Conservation (phyloP, 1,140 invertebrate genomes). For the Apis dorsata region DNA sequence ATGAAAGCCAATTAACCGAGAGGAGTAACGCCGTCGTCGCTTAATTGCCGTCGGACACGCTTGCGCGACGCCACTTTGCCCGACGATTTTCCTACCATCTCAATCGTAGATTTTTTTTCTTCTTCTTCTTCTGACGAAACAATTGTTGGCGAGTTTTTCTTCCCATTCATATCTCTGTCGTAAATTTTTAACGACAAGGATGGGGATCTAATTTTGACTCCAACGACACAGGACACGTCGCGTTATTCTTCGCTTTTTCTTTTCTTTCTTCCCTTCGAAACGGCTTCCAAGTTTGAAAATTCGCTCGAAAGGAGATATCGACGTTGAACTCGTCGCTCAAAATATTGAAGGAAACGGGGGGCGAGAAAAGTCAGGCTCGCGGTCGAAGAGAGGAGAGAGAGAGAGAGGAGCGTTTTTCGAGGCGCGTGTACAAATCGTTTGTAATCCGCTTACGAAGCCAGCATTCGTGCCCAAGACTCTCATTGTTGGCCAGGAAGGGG, state of each 20-base stretch:
- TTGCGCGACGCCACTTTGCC: conserved; percentile 2
- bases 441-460: conserved; percentile 78
- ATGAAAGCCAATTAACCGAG: conserved; percentile 67
- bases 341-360: conserved; percentile 10
- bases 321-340: too few species aligned
- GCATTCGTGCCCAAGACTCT: conserved; percentile 41
- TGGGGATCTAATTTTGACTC: too few species aligned
- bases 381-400: not conserved
- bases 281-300: too few species aligned
- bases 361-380: conserved; percentile 25
- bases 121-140: not conserved
- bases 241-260: too few species aligned
- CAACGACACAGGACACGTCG: too few species aligned
- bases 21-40: conserved; percentile 57
- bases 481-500: conserved; percentile 56
- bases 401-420: conserved; percentile 58
- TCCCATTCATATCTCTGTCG: not conserved
- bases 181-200: not conserved
- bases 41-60: conserved; percentile 67
- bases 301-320: too few species aligned
- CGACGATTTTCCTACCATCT: conserved; percentile 35
- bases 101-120: not conserved
- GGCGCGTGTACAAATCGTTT: conserved; percentile 72
- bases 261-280: too few species aligned
- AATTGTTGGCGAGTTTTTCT: not conserved